Base-by-base conservation (phyloP, 2,113 vertebrate genomes). In the Eulemur macaco region DNA sequence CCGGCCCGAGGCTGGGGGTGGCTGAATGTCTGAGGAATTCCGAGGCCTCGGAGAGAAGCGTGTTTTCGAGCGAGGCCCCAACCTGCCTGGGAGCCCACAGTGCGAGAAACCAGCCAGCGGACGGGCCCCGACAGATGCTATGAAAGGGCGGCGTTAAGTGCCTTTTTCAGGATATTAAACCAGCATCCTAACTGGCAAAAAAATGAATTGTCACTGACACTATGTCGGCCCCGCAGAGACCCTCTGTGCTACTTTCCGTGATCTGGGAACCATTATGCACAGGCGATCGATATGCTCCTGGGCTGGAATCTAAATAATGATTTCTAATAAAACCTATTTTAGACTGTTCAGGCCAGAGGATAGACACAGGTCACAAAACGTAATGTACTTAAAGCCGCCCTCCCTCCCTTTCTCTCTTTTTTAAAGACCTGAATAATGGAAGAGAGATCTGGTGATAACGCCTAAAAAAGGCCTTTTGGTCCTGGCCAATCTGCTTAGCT, bases 101-200 rank as follows among this genome's bases (percentile, higher is more conserved):
- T 96, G 97, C 98, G 94, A 97, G 97, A 94, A 98, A 98, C 98
- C 98, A 93, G 95, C 98, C 56, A 0, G 96, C 3, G 56, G 96
- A 85, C 80, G 34, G 93, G 94, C 90, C 5, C 97, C 52, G 98
- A 98, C 98, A 99, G 98, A 99, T 98, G 98, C 98, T 98, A 80
- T 97, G 98, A 97, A 98, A 98, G 96, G 97, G 82, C 98, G 98
- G 98, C 98, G 97, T 98, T 98, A 98, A 98, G 98, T 98, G 98
- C 97, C 98, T 99, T 98, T 99, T 98, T 97, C 98, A 98, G 99
- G 98, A 99, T 99, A 99, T 99, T 98, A 99, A 99, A 98, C 98
- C 97, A 98, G 97, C 97, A 98, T 98, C 98, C 98, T 98, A 98
- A 99, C 98, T 97, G 98, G 98, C 97, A 97, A 98, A 98, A 98